Evolutionary conservation across 2,888 invertebrate species (phyloP).

Genomic region (Lepidochrysops patricia): DNA sequence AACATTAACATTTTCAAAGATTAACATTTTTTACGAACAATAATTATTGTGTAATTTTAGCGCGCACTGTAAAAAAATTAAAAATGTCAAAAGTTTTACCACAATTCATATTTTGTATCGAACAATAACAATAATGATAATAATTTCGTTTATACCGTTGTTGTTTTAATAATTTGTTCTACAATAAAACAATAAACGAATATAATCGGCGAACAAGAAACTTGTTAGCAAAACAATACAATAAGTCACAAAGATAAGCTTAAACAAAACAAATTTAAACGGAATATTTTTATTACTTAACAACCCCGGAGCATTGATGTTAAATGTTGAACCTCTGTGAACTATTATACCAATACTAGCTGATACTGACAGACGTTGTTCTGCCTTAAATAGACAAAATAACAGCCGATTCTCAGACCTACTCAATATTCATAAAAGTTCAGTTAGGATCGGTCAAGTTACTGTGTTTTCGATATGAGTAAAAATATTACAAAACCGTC

Average conservation of each 20-base stretch:
- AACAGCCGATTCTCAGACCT: too few relatives aligned
- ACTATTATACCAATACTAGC: not conserved
- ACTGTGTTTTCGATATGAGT: too few relatives aligned
- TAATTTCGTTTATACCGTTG: not conserved
- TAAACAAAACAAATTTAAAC: constrained; percentile 45
- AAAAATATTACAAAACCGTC: too few relatives aligned
- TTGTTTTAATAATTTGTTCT: not conserved
- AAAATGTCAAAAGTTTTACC: not conserved
- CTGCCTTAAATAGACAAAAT: too few relatives aligned
- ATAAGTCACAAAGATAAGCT: constrained; percentile 49
- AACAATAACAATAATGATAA: not conserved
- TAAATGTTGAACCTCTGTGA: constrained; percentile 22
- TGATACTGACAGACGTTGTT: too few relatives aligned
- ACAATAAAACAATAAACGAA: constrained; percentile 5
- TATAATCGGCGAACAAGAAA: constrained; percentile 26
- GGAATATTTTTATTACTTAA: constrained; percentile 32
- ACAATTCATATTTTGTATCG: not conserved
- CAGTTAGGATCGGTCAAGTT: too few relatives aligned
- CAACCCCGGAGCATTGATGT: constrained; percentile 17
- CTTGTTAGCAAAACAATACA: constrained; percentile 59
- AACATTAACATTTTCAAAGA: not conserved
- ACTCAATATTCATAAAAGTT: too few relatives aligned
- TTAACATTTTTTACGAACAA: too few relatives aligned
- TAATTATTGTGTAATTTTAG: too few relatives aligned
- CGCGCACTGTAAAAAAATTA: too few relatives aligned